Evolutionary conservation across 2,797 vertebrate species (phyloP).

Genomic region (Bucorvus abyssinicus): DNA sequence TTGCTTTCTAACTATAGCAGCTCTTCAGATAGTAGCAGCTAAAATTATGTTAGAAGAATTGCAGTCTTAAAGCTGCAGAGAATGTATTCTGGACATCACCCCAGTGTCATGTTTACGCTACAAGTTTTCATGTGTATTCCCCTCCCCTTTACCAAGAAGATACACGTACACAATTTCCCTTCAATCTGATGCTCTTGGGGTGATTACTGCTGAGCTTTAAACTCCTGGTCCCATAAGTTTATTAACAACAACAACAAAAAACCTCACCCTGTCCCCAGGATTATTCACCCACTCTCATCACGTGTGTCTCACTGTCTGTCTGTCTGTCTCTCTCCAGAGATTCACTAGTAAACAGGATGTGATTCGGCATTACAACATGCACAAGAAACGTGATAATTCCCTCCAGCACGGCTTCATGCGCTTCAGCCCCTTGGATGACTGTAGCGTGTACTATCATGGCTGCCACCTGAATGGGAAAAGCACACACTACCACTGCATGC

Average conservation of each 20-base stretch:
- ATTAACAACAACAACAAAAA: neutral
- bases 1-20: constrained; percentile 61
- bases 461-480: constrained; percentile 99
- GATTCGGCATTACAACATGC: constrained; percentile 99
- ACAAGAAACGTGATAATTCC: constrained; percentile 99
- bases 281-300: neutral
- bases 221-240: neutral
- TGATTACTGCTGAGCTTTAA: neutral
- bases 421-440: constrained; percentile 99
- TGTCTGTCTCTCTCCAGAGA: constrained; percentile 82
- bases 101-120: neutral
- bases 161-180: neutral
- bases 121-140: neutral
- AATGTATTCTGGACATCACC: neutral
- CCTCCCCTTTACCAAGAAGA: neutral
- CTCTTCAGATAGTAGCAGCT: constrained; percentile 55
- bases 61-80: constrained; percentile 45
- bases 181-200: neutral
- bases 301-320: neutral
- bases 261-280: neutral
- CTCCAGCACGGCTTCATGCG: constrained; percentile 99
- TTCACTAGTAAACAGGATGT: constrained; percentile 99
- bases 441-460: constrained; percentile 98
- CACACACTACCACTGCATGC: constrained; percentile 99
- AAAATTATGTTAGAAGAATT: constrained; percentile 45